Conservation (phyloP, 1,140 invertebrate species). For the Lepidurus apus region DNA sequence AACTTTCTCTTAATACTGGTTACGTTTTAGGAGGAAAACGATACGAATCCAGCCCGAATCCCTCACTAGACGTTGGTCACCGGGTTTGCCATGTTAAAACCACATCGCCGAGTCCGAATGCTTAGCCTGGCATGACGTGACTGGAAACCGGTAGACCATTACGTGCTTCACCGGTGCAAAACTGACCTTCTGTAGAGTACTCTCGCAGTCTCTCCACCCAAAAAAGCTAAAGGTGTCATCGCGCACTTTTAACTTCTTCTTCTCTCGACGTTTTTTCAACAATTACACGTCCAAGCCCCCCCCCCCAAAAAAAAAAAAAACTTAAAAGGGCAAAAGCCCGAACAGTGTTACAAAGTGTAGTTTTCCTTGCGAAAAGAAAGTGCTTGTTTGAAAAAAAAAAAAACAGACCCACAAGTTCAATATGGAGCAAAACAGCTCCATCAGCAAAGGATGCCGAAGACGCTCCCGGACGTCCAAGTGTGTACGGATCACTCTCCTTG, state of each 20-base stretch:
- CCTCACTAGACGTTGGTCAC: neutral
- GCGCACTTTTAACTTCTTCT: neutral
- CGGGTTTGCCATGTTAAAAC: constrained; percentile 13
- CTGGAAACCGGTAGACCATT: constrained; percentile 18
- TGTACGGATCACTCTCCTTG: neutral
- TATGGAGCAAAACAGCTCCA: neutral
- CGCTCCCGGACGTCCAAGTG: neutral
- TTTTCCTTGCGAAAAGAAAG: neutral
- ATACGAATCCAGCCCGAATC: neutral
- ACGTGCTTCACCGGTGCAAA: constrained; percentile 17
- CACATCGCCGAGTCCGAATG: neutral
- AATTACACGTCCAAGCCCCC: neutral
- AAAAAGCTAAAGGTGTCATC: constrained; percentile 8
- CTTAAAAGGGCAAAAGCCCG: neutral
- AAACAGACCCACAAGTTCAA: neutral
- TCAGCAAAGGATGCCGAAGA: neutral
- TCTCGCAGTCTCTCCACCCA: neutral
- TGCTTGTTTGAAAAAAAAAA: neutral
- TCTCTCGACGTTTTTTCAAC: neutral
- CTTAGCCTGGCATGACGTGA: constrained; percentile 14
- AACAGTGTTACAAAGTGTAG: neutral
- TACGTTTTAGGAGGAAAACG: neutral
- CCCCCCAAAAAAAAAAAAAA: neutral
- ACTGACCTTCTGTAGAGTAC: constrained; percentile 10
- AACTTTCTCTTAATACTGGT: neutral